Evolutionary conservation across 2,113 vertebrate genomes (phyloP), one percentile per base, ranked within the genome.

Genomic region (Peromyscus maniculatus): DNA sequence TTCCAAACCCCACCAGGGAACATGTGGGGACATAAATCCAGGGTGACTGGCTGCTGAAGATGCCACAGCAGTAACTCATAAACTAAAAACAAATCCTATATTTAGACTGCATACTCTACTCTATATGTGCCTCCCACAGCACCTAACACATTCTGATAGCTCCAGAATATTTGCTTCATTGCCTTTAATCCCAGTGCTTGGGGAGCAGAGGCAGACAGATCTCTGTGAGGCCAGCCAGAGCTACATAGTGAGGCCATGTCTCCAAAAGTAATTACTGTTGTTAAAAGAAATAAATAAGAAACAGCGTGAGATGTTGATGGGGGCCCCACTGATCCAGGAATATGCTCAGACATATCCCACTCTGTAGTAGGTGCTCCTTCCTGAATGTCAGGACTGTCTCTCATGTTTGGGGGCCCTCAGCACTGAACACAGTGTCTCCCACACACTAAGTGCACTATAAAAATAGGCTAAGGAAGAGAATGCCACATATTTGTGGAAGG

Each of bases 301-400:
- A 57, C 72, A 74, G 39, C 3, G 15, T 21, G 31, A 87, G 69
- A 12, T 57, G 52, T 21, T 28, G 93, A 49, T 36, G 57, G 46
- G 49, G 66, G 52, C 57, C 26, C 64, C 57, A 52, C 7, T 13
- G 11, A 49, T 82, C 24, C 1, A 2, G 15, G 69, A 80, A 15
- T 36, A 19, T 3, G n/a, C 64, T 17, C 3, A 64, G 49, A 59
- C 39, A 59, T 7, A 5, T 36, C 33, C 77, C 43, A 11, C 33
- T 39, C 0, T 28, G 22, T 5, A 21, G 36, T 0, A 43, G 36
- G 13, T 16, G 5, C 33, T 26, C 36, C 17, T 52, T 13, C 4
- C 66, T 8, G 46, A 57, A 46, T 11, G 86, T n/a, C 5, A 6
- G 33, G 67, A 5, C 66, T 57, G 3, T 55, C 83, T 84, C 39